These are phyloP conservation scores for Rhagophthalmus giganteus DNA, from an alignment of 2,888 invertebrate species.

Conservation along the genomic window DNA sequence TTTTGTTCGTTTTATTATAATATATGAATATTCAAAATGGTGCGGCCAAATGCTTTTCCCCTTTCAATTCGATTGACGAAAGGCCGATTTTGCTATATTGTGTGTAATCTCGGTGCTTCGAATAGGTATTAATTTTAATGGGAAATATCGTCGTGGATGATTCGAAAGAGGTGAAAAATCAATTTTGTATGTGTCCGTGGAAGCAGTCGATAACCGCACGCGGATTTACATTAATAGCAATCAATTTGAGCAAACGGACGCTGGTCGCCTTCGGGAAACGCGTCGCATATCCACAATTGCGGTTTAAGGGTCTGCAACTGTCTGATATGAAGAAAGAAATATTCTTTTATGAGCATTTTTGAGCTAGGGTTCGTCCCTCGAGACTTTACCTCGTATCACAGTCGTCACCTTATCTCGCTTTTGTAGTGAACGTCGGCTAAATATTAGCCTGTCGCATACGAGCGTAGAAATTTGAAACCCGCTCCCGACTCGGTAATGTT, in stretches of 20 bases:
- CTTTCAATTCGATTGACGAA: no score
- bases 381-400: conserved; percentile 22
- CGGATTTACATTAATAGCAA: conserved; percentile 34
- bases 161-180: no score
- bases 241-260: conserved; percentile 41
- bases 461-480: conserved; percentile 23
- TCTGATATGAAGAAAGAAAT: conserved; percentile 50
- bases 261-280: conserved; percentile 35
- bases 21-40: conserved; percentile 26
- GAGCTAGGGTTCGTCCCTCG: conserved; percentile 31
- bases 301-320: conserved; percentile 46
- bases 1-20: conserved; percentile 23
- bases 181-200: no score
- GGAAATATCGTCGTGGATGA: no score
- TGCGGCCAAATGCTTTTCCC: no score
- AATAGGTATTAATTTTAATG: no score
- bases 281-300: conserved; percentile 46
- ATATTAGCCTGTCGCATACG: conserved; percentile 31
- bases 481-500: conserved; percentile 24
- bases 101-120: no score
- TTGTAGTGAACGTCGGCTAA: conserved; percentile 30
- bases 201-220: no score
- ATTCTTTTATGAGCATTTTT: conserved; percentile 50
- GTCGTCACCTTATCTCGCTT: conserved; percentile 29
- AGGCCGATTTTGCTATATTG: no score